These are phyloP conservation scores for Pseudocheirus occidentalis DNA, from an alignment of 2,797 vertebrate species.

Conservation along the genomic window DNA sequence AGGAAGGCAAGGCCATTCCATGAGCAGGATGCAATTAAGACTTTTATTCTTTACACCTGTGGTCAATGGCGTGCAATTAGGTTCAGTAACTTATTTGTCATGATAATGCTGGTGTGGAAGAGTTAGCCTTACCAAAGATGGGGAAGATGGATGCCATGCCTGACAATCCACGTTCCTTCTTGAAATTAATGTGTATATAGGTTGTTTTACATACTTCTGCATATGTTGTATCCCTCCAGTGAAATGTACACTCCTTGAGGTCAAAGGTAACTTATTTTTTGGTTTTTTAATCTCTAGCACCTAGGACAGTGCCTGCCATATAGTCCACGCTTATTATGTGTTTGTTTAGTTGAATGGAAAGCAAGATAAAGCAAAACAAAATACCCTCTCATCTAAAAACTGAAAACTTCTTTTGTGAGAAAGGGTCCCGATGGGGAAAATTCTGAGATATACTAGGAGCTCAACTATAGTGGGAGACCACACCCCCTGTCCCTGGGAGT, in stretches of 20 bases:
- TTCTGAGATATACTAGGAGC: background rate
- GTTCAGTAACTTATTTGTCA: background rate
- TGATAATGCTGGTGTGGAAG: background rate
- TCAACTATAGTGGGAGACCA: background rate
- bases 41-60: background rate
- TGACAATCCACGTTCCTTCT: background rate
- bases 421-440: background rate
- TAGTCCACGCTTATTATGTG: background rate
- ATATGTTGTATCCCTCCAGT: background rate
- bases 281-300: background rate
- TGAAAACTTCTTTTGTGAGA: background rate
- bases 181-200: background rate
- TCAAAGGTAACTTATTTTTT: background rate
- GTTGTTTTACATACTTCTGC: background rate
- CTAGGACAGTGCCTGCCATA: background rate
- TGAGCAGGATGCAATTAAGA: background rate
- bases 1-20: slow-evolving; percentile 45
- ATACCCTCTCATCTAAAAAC: background rate
- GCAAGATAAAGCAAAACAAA: background rate
- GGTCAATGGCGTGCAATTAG: background rate
- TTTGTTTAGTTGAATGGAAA: background rate
- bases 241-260: background rate
- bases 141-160: background rate
- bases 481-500: background rate
- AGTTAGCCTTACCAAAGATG: background rate